A percentile compares a stretch with the other conserved stretches of the same genome.
These are phyloP conservation scores for Campylomormyrus numenius DNA, from an alignment of 2,113 vertebrate genomes.

Conservation along the genomic window DNA sequence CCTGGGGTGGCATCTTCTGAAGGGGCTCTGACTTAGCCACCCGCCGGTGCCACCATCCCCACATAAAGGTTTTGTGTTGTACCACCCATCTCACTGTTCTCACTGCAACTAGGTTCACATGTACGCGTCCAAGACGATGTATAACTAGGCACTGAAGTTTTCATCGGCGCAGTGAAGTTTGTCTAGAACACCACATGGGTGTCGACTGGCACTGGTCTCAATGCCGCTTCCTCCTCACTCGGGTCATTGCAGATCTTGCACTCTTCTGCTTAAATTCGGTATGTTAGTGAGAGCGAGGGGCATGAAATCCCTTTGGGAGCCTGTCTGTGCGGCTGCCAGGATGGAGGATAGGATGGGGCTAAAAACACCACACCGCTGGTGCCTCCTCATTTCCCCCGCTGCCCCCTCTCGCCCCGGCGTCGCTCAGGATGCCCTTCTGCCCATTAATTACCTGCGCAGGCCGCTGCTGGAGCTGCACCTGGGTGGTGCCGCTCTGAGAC, in stretches of 20 bases:
- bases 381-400: not conserved
- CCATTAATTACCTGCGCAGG: slow-evolving; percentile 69
- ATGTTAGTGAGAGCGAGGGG: not conserved
- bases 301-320: not conserved
- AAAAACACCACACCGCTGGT: not conserved
- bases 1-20: not conserved
- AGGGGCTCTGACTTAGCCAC: not conserved
- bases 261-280: not conserved
- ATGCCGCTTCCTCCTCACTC: not conserved
- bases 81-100: not conserved
- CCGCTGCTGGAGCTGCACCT: slow-evolving; percentile 67
- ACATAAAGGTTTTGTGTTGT: not conserved
- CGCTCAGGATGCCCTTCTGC: no score
- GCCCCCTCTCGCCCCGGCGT: not conserved
- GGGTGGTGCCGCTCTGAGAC: slow-evolving; percentile 62
- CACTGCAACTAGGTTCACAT: not conserved
- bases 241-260: not conserved
- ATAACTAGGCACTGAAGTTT: not conserved
- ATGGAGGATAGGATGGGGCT: not conserved
- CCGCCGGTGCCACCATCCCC: not conserved
- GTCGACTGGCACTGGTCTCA: not conserved
- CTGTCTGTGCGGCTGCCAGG: not conserved
- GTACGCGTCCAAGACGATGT: not conserved
- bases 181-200: not conserved
- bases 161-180: not conserved